Conservation (phyloP, 1,140 invertebrate genomes). For the Stegodyphus mimosarum region DNA sequence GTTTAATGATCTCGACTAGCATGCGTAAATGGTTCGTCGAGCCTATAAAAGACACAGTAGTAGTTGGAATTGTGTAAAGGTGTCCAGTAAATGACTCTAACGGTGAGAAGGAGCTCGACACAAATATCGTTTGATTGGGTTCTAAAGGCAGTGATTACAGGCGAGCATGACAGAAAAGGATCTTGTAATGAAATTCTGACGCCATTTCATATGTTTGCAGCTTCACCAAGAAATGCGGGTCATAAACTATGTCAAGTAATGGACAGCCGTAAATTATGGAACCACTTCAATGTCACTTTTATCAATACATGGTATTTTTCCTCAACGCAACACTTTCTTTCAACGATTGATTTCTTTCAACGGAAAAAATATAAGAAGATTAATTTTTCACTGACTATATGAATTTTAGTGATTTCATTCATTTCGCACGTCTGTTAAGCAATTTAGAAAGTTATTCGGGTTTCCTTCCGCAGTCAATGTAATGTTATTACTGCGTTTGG, state of each 20-base stretch:
- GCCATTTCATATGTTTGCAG: conserved; percentile 58
- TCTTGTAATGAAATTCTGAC: conserved; percentile 59
- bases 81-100: conserved; percentile 29
- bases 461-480: too few relatives aligned
- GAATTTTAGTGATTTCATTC: too few relatives aligned
- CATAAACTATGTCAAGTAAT: conserved; percentile 56
- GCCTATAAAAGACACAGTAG: conserved; percentile 46
- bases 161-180: conserved; percentile 41
- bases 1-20: conserved; percentile 47
- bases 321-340: conserved; percentile 42
- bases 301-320: conserved; percentile 43
- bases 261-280: conserved; percentile 49
- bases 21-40: conserved; percentile 29
- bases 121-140: conserved; percentile 50
- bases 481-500: too few relatives aligned
- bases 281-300: conserved; percentile 50
- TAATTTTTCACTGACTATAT: too few relatives aligned
- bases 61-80: conserved; percentile 14
- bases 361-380: too few relatives aligned
- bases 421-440: too few relatives aligned
- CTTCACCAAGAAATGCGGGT: conserved; percentile 54
- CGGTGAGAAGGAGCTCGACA: conserved; percentile 13
- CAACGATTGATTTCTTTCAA: too few relatives aligned
- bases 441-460: too few relatives aligned
- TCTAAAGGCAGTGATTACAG: conserved; percentile 57